phyloP scores from a whole-genome alignment of 2,113 vertebrate genomes.

The Australoheros scitulus region DNA sequence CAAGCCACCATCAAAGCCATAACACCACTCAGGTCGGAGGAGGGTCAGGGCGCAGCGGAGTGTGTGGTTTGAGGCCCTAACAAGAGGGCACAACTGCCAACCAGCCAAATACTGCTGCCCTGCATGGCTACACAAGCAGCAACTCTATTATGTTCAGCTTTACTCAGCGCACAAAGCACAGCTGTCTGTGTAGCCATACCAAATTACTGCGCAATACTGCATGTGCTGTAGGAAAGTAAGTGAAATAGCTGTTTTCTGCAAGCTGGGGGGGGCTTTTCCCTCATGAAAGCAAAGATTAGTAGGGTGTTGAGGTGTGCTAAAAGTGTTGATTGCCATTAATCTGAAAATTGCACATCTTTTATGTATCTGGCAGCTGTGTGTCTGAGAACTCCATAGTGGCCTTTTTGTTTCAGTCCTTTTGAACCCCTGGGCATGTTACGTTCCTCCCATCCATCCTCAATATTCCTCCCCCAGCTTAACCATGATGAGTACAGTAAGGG shows the following conservation, averaged over 20 bases:
- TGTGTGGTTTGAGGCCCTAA: constrained; percentile 75
- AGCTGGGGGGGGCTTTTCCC: constrained; percentile 12
- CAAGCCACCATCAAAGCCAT: constrained; percentile 78
- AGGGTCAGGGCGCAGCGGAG: constrained; percentile 73
- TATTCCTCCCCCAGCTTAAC: constrained; percentile 68
- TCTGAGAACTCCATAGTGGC: constrained; percentile 71
- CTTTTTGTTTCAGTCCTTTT: constrained; percentile 80
- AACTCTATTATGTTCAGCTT: constrained; percentile 63
- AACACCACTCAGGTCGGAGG: constrained; percentile 75
- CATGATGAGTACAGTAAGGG: constrained; percentile 72
- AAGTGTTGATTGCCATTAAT: constrained; percentile 79
- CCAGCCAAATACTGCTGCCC: constrained; percentile 60
- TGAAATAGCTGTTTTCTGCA: constrained; percentile 47
- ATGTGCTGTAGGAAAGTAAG: constrained; percentile 26
- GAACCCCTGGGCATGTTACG: constrained; percentile 69
- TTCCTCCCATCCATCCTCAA: constrained; percentile 61
- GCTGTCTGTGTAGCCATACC: constrained; percentile 54
- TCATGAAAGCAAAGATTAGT: constrained; percentile 73
- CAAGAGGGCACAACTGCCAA: constrained; percentile 68
- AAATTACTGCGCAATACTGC: constrained; percentile 51
- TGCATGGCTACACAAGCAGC: constrained; percentile 68
- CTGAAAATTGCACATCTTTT: constrained; percentile 81
- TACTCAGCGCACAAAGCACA: constrained; percentile 62
- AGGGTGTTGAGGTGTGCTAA: constrained; percentile 67
- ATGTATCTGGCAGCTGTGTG: constrained; percentile 74